These are phyloP conservation scores for Pammene fasciana DNA, from an alignment of 2,888 invertebrate species.

Conservation along the genomic window DNA sequence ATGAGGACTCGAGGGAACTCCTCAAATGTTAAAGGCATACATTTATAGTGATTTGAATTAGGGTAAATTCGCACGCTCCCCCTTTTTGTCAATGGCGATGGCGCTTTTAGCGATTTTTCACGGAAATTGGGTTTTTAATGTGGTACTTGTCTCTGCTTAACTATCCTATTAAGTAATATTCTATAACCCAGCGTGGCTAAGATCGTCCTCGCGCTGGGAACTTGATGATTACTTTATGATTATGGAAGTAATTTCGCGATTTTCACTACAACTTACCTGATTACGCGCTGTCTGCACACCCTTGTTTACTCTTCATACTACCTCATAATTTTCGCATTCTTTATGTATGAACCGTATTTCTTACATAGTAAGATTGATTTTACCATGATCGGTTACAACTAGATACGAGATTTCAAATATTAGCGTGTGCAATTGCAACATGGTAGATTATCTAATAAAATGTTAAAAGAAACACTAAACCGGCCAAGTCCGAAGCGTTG, in stretches of 20 bases:
- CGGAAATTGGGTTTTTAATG: too few species aligned
- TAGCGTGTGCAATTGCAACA: conserved; percentile 31
- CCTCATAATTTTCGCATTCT: background rate
- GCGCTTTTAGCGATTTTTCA: too few species aligned
- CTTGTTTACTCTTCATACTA: background rate
- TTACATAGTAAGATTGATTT: background rate
- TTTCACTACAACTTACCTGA: conserved; percentile 36
- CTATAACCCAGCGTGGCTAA: background rate
- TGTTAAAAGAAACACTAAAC: conserved; percentile 24
- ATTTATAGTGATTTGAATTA: too few species aligned
- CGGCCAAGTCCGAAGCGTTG: background rate
- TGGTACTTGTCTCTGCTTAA: too few species aligned
- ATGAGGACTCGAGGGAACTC: too few species aligned
- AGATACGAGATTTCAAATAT: conserved; percentile 11
- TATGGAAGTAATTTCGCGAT: conserved; percentile 29
- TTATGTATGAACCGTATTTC: background rate
- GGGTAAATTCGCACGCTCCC: too few species aligned
- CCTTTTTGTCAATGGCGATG: too few species aligned
- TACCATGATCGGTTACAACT: background rate
- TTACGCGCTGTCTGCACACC: conserved; percentile 16
- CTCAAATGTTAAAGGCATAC: too few species aligned
- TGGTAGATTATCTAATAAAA: conserved; percentile 33
- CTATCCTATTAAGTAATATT: too few species aligned
- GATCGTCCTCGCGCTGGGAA: conserved; percentile 23
- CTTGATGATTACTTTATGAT: conserved; percentile 31